Evolutionary conservation across 2,113 vertebrate species (phyloP), one percentile per base, ranked within the genome.

Genomic region (Boleophthalmus pectinirostris): DNA sequence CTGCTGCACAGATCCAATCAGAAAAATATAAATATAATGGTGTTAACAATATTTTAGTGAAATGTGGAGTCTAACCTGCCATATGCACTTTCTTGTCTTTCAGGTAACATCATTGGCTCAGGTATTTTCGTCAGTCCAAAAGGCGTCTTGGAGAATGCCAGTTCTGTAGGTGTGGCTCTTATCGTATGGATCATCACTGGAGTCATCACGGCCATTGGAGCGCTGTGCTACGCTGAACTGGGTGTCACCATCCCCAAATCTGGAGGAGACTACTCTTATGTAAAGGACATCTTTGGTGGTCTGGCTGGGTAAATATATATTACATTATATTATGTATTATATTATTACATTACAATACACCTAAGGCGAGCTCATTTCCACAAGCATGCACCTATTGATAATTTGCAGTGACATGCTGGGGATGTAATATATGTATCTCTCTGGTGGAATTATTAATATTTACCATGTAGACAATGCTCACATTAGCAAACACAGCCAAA

Each of bases 181-280:
- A 89, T 97, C 0, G 93, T 97, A 29, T 97, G 96, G 96, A 95
- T 96, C n/a, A 79, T 96, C 71, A 97, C 96, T 0, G 96, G 96
- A 0, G 0, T 97, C 79, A 96, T 97, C 91, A 97, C 96, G 0
- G 96, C 95, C 47, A 93, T 97, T 13, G 96, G 96, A 0, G 96
- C 96, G 0, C 88, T 97, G 73, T 97, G 96, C 90, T 97, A 97
- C 21, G 96, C 96, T 0, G 96, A 97, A 79, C 91, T 97, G 18
- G 96, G 96, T 0, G 96, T 97, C 90, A 97, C 96, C 81, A 97
- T 97, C 84, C 96, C 96, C 45, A 97, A 97, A 78, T 97, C 96
- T 1, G 96, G 96, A 11, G 96, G 96, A 3, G 96, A 97, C 87
- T 97, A 97, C 85, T 94, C 95, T 74, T 97, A 97, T 5, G 96